Evolutionary conservation across 2,888 invertebrate species (phyloP).

Genomic region (Andrena fulva): DNA sequence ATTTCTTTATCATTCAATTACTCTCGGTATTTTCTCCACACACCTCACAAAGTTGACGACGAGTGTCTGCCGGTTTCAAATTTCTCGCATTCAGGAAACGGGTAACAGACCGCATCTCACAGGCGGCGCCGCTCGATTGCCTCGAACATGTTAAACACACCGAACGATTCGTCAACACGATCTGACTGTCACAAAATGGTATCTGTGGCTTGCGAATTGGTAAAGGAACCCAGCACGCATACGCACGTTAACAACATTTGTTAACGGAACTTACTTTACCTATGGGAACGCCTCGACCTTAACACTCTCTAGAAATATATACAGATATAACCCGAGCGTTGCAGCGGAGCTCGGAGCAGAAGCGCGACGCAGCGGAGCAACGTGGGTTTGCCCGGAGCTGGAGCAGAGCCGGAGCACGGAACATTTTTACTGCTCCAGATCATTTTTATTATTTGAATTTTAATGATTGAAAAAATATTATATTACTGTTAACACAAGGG

Average conservation of each 20-base stretch:
- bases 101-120: not conserved
- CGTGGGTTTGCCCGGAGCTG: no score
- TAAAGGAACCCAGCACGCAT: not conserved
- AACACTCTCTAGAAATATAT: no score
- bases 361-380: no score
- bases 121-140: not conserved
- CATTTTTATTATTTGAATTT: no score
- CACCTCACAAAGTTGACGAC: not conserved
- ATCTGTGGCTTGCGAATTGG: not conserved
- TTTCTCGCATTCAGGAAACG: slow-evolving; percentile 2
- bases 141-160: not conserved
- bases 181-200: not conserved
- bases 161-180: not conserved
- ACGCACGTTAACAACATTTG: not conserved
- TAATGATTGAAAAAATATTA: no score
- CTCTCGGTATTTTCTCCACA: not conserved
- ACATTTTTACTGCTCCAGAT: no score
- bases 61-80: not conserved
- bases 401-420: no score
- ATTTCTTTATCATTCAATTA: not conserved
- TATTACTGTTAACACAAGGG: no score
- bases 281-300: no score
- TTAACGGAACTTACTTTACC: not conserved
- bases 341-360: no score
- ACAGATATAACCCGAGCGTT: no score